Conservation (phyloP, 2,888 invertebrate genomes). For the Dorcus hopei region DNA sequence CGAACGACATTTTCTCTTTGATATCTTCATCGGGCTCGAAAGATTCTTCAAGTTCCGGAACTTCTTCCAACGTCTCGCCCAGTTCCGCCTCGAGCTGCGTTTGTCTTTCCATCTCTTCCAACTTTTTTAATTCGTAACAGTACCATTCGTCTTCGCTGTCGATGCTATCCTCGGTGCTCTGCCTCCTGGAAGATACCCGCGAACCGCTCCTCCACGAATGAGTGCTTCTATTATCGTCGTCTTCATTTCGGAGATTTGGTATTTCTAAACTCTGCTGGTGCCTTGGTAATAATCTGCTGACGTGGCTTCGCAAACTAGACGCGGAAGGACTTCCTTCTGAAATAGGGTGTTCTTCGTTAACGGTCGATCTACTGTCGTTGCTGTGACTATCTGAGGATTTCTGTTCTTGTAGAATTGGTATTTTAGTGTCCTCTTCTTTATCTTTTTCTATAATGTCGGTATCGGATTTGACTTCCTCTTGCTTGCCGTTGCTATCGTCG, state of each 20-base stretch:
- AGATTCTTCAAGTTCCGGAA: slow-evolving; percentile 51
- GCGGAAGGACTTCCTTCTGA: slow-evolving; percentile 65
- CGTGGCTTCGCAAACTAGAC: slow-evolving; percentile 58
- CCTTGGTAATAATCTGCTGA: slow-evolving; percentile 60
- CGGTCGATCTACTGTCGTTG: slow-evolving; percentile 37
- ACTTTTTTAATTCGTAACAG: slow-evolving; percentile 80
- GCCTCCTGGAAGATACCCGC: slow-evolving; percentile 78
- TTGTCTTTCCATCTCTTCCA: slow-evolving; percentile 82
- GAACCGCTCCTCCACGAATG: slow-evolving; percentile 86
- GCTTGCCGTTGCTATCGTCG: slow-evolving; percentile 46
- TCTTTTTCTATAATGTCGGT: slow-evolving; percentile 12
- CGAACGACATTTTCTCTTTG: slow-evolving; percentile 77
- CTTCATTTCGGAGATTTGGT: slow-evolving; percentile 62
- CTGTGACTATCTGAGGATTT: slow-evolving; percentile 39
- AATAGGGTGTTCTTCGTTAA: slow-evolving; percentile 22
- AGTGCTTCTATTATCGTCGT: slow-evolving; percentile 81
- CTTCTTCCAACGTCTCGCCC: slow-evolving; percentile 59
- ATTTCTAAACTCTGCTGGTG: slow-evolving; percentile 80
- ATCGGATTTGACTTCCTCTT: slow-evolving; percentile 11
- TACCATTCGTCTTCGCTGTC: slow-evolving; percentile 94
- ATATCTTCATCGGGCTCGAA: slow-evolving; percentile 67
- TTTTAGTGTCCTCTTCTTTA: slow-evolving; percentile 17
- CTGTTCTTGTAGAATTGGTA: slow-evolving; percentile 33
- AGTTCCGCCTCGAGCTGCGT: slow-evolving; percentile 63
- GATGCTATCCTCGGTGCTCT: slow-evolving; percentile 89